These are phyloP conservation scores for Drosophila carrolli DNA, from an alignment of 1,140 invertebrate species.

Conservation along the genomic window DNA sequence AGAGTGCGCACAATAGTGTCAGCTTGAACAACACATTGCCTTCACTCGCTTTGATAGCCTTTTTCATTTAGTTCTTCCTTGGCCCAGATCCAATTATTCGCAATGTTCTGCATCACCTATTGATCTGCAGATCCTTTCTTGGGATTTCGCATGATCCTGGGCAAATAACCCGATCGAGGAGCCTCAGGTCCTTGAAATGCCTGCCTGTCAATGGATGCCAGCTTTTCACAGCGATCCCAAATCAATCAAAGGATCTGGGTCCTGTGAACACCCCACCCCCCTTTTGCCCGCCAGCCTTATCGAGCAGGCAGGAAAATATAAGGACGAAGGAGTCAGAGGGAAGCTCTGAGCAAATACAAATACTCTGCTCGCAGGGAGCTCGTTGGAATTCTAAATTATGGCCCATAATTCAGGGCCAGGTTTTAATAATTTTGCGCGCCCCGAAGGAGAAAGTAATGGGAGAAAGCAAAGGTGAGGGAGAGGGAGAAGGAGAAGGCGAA, in stretches of 20 bases:
- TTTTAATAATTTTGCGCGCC: slow-evolving; percentile 48
- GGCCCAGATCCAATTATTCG: slow-evolving; percentile 39
- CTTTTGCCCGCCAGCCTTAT: slow-evolving; percentile 16
- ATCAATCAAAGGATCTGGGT: slow-evolving; percentile 49
- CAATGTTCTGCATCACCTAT: slow-evolving; percentile 21
- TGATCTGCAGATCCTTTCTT: slow-evolving; percentile 10
- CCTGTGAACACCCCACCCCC: background rate
- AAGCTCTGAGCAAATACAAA: slow-evolving; percentile 38
- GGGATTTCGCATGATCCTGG: slow-evolving; percentile 11
- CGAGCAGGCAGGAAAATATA: slow-evolving; percentile 1
- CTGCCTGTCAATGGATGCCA: slow-evolving; percentile 34
- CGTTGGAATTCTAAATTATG: slow-evolving; percentile 60
- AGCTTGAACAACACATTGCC: slow-evolving; percentile 1
- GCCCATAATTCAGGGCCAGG: slow-evolving; percentile 57
- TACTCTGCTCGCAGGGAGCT: slow-evolving; percentile 2
- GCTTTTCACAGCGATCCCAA: slow-evolving; percentile 40
- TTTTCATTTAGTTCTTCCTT: background rate
- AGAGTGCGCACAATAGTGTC: too few relatives aligned
- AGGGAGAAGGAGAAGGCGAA: slow-evolving; percentile 5
- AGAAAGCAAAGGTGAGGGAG: background rate
- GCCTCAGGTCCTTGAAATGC: slow-evolving; percentile 18
- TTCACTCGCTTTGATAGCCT: background rate
- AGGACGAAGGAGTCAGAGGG: slow-evolving; percentile 3
- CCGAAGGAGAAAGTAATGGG: slow-evolving; percentile 5
- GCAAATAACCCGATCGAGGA: slow-evolving; percentile 12